Base-by-base conservation (phyloP, 2,113 vertebrate species). In the Sardina pilchardus region DNA sequence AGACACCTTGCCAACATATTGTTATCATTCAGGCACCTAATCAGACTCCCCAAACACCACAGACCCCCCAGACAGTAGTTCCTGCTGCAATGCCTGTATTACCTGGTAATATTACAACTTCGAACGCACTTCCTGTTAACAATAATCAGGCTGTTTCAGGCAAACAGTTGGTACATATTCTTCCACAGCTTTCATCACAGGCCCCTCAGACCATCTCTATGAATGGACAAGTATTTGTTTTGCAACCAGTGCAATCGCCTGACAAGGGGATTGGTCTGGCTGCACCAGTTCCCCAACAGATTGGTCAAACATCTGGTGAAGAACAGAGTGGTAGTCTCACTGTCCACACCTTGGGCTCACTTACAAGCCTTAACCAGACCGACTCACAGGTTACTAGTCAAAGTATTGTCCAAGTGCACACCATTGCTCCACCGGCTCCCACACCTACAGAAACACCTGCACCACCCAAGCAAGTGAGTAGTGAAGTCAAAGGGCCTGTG, bases 1-100 rank as follows among this genome's bases (percentile, higher is more conserved):
- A 96, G 90, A 94, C 96, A 0, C 94, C 97, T 10, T 97, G 98
- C 90, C 98, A 98, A 53, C 98, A 99, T 83, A 99, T 99, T 89
- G 98, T 99, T 59, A 99, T 99, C 90, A 99, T 99, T 90, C 98
- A 99, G 92, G 94, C 98, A 83, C 95, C 97, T 85, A 97, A 96
- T 93, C 96, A 98, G 93, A 95, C 95, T 43, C 92, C 97, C 36
- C 92, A 96, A 82, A 16, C 71, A 12, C 95, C 96, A 86, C 94
- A 94, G 81, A 95, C 90, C 83, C 88, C 93, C 85, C 93, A 91
- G 83, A n/a, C 95, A 93, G 88, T 96, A 92, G 94, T 97, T 80
- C 95, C 96, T 83, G 91, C 96, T 75, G 88, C 95, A 30, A 89
- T 94, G 75, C 93, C 96, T 85, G 92, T 95, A 81, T 92, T 96